A percentile compares a stretch with the other conserved stretches of the same genome.
Conservation (phyloP, 2,797 vertebrate genomes). For the Picus viridis region DNA sequence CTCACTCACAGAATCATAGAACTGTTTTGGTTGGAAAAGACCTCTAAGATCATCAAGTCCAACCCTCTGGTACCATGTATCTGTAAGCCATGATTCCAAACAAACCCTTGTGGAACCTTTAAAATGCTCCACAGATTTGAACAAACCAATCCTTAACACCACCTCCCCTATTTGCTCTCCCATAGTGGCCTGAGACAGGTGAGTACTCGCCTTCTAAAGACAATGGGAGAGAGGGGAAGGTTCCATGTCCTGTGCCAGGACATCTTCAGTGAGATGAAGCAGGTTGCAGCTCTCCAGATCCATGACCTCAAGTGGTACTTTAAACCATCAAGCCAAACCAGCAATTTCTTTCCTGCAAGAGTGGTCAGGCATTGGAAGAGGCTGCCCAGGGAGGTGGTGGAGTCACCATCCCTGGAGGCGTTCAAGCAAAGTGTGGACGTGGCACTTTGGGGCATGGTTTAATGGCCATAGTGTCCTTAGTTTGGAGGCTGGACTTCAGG, state of each 20-base stretch:
- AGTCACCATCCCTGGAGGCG: too few species aligned
- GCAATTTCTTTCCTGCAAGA: too few species aligned
- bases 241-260: not conserved
- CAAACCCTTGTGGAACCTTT: rapidly evolving
- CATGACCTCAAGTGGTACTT: rapidly evolving
- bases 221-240: not conserved
- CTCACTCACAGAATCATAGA: not conserved
- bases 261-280: rapidly evolving
- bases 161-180: not conserved
- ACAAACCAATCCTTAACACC: not conserved
- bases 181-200: rapidly evolving
- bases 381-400: too few species aligned
- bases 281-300: not conserved
- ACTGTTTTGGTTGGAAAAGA: too few species aligned
- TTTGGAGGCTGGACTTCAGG: too few species aligned
- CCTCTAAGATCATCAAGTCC: too few species aligned
- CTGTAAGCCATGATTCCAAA: rapidly evolving
- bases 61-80: rapidly evolving
- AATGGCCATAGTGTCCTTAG: too few species aligned
- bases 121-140: not conserved
- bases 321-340: not conserved
- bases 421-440: too few species aligned
- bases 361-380: too few species aligned
- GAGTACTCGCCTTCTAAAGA: not conserved
- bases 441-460: too few species aligned